Evolutionary conservation across 2,113 vertebrate genomes (phyloP), one percentile per base, ranked within the genome.

Genomic region (Zootoca vivipara): DNA sequence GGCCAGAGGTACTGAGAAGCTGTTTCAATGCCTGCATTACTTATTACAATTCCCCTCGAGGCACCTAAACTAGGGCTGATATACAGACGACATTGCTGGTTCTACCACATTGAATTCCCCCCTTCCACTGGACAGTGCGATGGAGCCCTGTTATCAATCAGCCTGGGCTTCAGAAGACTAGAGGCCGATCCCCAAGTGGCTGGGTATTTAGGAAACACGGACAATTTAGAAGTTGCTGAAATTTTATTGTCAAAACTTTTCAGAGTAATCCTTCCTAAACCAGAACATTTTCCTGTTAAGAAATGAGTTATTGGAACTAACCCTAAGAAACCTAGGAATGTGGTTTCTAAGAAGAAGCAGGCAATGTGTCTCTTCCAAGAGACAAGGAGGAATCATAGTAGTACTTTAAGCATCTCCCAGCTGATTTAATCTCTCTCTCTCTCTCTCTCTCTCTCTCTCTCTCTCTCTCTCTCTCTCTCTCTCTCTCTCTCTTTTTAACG

Each of bases 211-310:
- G 90, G 91, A 94, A 93, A 95, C 90, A 85, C 92, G 91, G 35
- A 24, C 92, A 94, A 87, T 94, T 91, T 89, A 94, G 89, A 92
- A 94, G 91, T 94, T 95, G 89, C 92, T 94, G 89, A 92, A 94
- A 92, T 93, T 93, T 93, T 90, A 93, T 79, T 91, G 91, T 87
- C 52, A 88, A 85, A 92, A 84, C 46, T 79, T 46, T 82, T 93
- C 87, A 94, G 83, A 89, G 86, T 92, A 90, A 90, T 89, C 84
- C 74, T 89, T 42, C 65, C 89, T 83, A 69, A 87, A 92, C 91
- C 64, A 56, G 26, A 82, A 82, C 88, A 78, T 86, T n/a, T 89
- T 77, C 24, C n/a, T 83, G 79, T 91, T 84, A 86, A 90, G 84
- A 82, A 52, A 89, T 24, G 69, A 58, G 90, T 94, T 89, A 85